These are phyloP conservation scores for Coreius guichenoti DNA, from an alignment of 2,797 vertebrate genomes.

Conservation along the genomic window DNA sequence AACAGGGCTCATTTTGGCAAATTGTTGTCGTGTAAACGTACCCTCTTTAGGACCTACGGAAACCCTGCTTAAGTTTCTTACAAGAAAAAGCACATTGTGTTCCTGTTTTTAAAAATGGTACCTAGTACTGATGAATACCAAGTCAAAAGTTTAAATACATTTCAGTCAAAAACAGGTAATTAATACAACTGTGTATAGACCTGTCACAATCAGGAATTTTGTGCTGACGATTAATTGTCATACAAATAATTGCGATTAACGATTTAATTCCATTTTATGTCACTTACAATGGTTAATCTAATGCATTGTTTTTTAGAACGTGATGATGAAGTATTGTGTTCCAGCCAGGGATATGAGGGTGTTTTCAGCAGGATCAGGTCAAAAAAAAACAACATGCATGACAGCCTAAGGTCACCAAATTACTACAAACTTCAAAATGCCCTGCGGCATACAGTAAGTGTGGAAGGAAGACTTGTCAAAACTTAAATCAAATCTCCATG, in stretches of 20 bases:
- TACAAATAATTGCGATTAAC: too few species aligned
- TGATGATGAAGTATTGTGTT: too few species aligned
- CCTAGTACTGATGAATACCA: background rate
- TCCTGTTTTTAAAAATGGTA: background rate
- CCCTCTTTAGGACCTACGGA: too few species aligned
- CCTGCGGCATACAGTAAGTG: constrained; percentile 15
- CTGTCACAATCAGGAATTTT: too few species aligned
- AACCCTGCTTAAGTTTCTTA: background rate
- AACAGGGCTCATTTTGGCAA: too few species aligned
- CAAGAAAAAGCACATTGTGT: background rate
- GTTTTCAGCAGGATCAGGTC: background rate
- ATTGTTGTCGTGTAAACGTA: too few species aligned
- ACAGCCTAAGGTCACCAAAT: background rate
- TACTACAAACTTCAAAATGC: background rate
- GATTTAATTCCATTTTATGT: too few species aligned
- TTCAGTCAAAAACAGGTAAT: background rate
- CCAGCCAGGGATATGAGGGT: too few species aligned
- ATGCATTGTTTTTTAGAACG: too few species aligned
- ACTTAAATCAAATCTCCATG: background rate
- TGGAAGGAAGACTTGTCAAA: background rate
- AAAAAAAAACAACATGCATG: background rate
- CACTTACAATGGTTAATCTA: too few species aligned
- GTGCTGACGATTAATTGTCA: too few species aligned
- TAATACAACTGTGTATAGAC: background rate
- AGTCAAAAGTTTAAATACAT: background rate